phyloP scores from a whole-genome alignment of 2,888 invertebrate species.

The Cephus sareptanus region DNA sequence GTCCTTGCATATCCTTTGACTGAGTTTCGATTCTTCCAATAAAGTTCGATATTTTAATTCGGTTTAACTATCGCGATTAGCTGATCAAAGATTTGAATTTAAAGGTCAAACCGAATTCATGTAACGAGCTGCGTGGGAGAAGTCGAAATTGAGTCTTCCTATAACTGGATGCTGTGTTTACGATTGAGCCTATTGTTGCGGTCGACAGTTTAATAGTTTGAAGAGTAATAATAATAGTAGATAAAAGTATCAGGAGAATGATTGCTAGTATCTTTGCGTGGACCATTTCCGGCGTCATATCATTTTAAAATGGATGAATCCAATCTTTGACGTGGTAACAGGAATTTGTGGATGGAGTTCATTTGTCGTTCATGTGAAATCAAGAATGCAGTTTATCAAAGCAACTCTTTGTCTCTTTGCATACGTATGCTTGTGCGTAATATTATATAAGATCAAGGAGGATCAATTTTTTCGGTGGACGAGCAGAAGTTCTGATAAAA shows the following conservation, averaged over 20 bases:
- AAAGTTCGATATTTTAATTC: too few relatives aligned
- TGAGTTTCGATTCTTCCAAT: too few relatives aligned
- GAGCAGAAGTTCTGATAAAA: not conserved
- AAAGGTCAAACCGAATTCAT: too few relatives aligned
- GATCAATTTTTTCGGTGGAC: not conserved
- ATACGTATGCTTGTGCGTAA: slow-evolving; percentile 25
- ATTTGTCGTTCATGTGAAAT: slow-evolving; percentile 2
- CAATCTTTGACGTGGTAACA: not conserved
- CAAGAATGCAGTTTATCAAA: slow-evolving; percentile 35
- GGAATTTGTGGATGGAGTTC: not conserved
- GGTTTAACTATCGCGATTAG: too few relatives aligned
- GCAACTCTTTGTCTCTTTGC: slow-evolving; percentile 29
- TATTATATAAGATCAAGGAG: not conserved
- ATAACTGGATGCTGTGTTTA: not conserved
- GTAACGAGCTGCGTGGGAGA: too few relatives aligned
- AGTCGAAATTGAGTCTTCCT: not conserved
- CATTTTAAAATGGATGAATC: slow-evolving; percentile 7
- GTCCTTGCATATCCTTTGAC: not conserved
- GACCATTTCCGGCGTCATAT: slow-evolving; percentile 10
- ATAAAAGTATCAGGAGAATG: not conserved
- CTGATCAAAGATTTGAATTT: too few relatives aligned
- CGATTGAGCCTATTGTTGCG: not conserved
- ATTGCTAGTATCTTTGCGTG: slow-evolving; percentile 28
- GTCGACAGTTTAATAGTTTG: too few relatives aligned
- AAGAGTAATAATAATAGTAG: not conserved